Evolutionary conservation across 2,888 invertebrate genomes (phyloP).

Genomic region (Tachina fera): DNA sequence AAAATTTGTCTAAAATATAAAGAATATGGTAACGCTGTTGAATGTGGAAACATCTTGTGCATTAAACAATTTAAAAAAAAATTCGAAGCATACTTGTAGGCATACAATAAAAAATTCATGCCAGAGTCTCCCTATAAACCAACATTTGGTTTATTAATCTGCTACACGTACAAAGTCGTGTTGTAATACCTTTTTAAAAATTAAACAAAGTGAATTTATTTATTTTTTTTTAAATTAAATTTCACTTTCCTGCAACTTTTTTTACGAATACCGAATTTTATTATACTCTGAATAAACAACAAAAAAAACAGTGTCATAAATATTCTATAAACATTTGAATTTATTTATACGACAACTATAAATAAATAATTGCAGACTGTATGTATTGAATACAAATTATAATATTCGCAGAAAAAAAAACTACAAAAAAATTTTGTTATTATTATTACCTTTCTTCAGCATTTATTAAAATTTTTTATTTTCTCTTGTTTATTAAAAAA

Average conservation of each 20-base stretch:
- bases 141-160: too few species aligned
- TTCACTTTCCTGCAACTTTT: conserved; percentile 57
- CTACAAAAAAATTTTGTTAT: too few species aligned
- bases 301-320: conserved; percentile 12
- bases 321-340: conserved; percentile 27
- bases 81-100: conserved; percentile 61
- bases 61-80: neutral
- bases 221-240: conserved; percentile 13
- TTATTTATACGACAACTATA: conserved; percentile 32
- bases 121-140: neutral
- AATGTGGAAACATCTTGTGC: neutral
- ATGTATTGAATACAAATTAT: conserved; percentile 56
- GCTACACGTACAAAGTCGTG: too few species aligned
- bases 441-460: conserved; percentile 35
- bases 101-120: conserved; percentile 8
- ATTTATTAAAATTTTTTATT: neutral
- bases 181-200: neutral
- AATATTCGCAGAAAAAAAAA: conserved; percentile 1
- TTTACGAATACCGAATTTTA: neutral
- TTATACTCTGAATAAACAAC: conserved; percentile 8
- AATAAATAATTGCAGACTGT: conserved; percentile 29
- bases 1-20: neutral
- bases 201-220: too few species aligned
- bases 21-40: neutral
- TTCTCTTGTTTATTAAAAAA: conserved; percentile 8